Conservation (phyloP, 2,888 invertebrate species). For the Ornithoptera alexandrae region DNA sequence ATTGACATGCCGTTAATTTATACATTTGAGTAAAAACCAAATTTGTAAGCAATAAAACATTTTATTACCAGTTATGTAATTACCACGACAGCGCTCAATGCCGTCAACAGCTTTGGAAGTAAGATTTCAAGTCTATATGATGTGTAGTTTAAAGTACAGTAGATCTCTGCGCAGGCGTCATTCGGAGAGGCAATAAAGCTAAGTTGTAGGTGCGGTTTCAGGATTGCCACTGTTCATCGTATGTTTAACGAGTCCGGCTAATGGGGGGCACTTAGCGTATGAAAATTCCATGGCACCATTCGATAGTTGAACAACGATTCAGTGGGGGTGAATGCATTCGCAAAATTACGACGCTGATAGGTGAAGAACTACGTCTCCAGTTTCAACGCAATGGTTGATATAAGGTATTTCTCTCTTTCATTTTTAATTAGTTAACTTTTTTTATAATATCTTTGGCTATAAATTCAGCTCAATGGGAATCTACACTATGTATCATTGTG, state of each 20-base stretch:
- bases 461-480: too few species aligned
- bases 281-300: conserved; percentile 64
- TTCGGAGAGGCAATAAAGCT: conserved; percentile 1
- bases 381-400: conserved; percentile 7
- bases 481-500: too few species aligned
- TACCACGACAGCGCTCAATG: neutral
- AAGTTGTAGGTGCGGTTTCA: conserved; percentile 15
- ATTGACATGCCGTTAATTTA: conserved; percentile 21
- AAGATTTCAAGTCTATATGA: neutral
- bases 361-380: conserved; percentile 5
- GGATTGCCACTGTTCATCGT: conserved; percentile 34
- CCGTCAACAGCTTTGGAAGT: neutral
- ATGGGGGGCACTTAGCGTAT: conserved; percentile 58
- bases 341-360: conserved; percentile 45
- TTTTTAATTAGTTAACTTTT: too few species aligned
- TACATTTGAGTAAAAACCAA: conserved; percentile 17
- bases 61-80: neutral
- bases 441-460: too few species aligned
- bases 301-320: conserved; percentile 63
- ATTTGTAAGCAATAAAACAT: neutral
- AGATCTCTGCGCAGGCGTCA: conserved; percentile 1
- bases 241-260: conserved; percentile 56
- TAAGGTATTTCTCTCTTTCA: neutral
- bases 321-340: conserved; percentile 56
- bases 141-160: neutral